Conservation (phyloP, 1,140 invertebrate species). For the Mercenaria mercenaria region DNA sequence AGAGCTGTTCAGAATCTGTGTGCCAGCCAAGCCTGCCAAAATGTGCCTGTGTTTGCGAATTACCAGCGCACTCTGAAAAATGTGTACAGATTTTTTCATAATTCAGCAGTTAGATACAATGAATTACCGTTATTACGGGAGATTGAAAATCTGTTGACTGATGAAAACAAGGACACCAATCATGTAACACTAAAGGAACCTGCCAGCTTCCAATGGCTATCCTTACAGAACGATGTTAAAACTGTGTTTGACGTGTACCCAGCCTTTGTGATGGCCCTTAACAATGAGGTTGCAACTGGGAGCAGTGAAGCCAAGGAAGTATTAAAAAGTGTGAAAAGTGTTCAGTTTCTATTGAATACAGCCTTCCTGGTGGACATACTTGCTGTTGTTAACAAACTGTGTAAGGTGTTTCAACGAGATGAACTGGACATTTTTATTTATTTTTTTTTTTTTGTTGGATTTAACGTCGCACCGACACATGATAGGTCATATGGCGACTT, state of each 20-base stretch:
- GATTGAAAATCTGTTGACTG: constrained; percentile 2
- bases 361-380: constrained; percentile 43
- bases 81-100: constrained; percentile 41
- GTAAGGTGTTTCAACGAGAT: constrained; percentile 34
- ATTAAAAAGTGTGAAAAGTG: background rate
- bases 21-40: constrained; percentile 29
- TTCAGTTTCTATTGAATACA: background rate
- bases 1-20: constrained; percentile 33
- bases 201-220: constrained; percentile 52
- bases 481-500: no score
- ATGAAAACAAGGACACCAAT: background rate
- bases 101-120: constrained; percentile 55
- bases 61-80: constrained; percentile 27
- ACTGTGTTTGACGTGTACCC: constrained; percentile 10
- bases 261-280: background rate
- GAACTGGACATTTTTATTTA: background rate
- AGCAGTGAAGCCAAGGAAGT: background rate
- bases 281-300: background rate
- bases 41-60: constrained; percentile 18
- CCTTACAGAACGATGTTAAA: constrained; percentile 15
- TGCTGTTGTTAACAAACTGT: constrained; percentile 38
- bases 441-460: no score
- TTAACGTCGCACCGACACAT: no score
- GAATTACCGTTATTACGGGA: background rate
- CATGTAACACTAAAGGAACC: constrained; percentile 49